A percentile compares a stretch with the other conserved stretches of the same genome.
Conservation (phyloP, 1,140 invertebrate genomes). For the Thalassaphorura encarpata region DNA sequence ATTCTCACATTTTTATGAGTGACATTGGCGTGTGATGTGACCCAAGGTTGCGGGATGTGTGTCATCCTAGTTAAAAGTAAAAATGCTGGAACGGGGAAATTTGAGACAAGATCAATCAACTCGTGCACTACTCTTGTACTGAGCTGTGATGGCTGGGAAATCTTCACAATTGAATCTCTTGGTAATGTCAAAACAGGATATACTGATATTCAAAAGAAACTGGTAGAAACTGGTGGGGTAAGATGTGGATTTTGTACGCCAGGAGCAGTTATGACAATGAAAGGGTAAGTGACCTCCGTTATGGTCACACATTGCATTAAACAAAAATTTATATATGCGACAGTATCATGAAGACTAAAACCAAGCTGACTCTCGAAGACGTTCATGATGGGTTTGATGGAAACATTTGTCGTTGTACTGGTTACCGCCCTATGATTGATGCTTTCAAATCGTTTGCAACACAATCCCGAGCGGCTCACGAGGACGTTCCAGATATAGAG, state of each 20-base stretch:
- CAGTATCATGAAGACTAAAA: slow-evolving; percentile 1
- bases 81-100: too few species aligned
- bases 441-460: slow-evolving; percentile 63
- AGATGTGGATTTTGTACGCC: slow-evolving; percentile 44
- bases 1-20: too few species aligned
- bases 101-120: too few species aligned
- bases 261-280: slow-evolving; percentile 44
- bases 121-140: too few species aligned
- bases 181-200: too few species aligned
- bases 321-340: not conserved
- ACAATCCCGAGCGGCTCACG: too few species aligned
- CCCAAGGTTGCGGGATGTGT: too few species aligned
- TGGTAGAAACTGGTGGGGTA: slow-evolving; percentile 38
- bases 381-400: slow-evolving; percentile 38
- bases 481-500: too few species aligned
- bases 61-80: too few species aligned
- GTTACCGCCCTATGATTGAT: slow-evolving; percentile 44
- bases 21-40: too few species aligned
- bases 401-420: slow-evolving; percentile 46
- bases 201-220: slow-evolving; percentile 34
- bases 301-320: not conserved
- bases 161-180: too few species aligned
- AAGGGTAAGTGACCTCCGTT: slow-evolving; percentile 38
- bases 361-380: slow-evolving; percentile 32
- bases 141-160: too few species aligned